A percentile compares a stretch with the other conserved stretches of the same genome.
Evolutionary conservation across 2,888 invertebrate genomes (phyloP).

Genomic region (Boloria selene): DNA sequence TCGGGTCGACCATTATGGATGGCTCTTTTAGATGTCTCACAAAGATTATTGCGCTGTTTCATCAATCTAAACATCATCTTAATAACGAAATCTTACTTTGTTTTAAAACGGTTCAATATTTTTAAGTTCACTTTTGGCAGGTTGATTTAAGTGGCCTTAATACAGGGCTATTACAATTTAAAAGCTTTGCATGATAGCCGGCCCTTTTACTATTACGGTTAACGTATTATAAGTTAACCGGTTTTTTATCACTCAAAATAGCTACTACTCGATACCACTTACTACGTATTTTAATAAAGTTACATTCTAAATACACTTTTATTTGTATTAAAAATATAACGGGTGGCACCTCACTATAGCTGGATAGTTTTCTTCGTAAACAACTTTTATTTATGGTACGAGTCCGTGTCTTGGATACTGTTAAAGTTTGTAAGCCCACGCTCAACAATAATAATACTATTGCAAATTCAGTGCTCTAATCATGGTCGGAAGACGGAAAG

Average conservation of each 20-base stretch:
- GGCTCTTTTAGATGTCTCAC: slow-evolving; percentile 51
- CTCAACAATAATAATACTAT: background rate
- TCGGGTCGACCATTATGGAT: slow-evolving; percentile 50
- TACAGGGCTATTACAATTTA: slow-evolving; percentile 18
- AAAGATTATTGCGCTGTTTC: slow-evolving; percentile 53
- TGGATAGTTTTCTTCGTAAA: background rate
- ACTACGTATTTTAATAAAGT: background rate
- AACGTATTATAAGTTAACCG: slow-evolving; percentile 10
- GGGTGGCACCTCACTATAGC: background rate
- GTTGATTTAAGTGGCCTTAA: slow-evolving; percentile 20
- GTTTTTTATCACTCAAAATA: slow-evolving; percentile 22
- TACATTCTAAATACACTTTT: background rate
- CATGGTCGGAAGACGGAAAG: too few species aligned
- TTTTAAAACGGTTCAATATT: slow-evolving; percentile 17
- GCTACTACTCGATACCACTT: slow-evolving; percentile 1
- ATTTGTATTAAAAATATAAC: background rate
- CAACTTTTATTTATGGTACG: background rate
- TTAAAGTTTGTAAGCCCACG: too few species aligned
- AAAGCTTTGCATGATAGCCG: slow-evolving; percentile 20
- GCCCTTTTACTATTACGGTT: slow-evolving; percentile 15
- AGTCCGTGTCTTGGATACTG: background rate
- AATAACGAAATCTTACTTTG: slow-evolving; percentile 37
- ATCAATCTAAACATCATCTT: slow-evolving; percentile 52
- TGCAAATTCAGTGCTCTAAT: slow-evolving; percentile 7
- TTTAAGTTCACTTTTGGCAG: slow-evolving; percentile 25